These are phyloP conservation scores for Coronaproctus castanopsis DNA, from an alignment of 2,888 invertebrate genomes.

Conservation along the genomic window DNA sequence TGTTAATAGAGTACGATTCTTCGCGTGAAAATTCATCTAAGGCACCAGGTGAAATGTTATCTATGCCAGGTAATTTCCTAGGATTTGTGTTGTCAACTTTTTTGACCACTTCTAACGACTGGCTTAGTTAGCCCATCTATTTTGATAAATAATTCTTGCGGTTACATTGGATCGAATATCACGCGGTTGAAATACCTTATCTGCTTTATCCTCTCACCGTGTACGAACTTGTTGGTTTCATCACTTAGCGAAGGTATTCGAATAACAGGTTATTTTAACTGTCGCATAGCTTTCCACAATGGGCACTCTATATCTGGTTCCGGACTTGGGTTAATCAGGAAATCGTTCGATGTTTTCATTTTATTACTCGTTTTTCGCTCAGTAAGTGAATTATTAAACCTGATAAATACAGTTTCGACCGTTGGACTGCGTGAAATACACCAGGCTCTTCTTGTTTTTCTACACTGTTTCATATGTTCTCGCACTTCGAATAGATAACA, in stretches of 20 bases:
- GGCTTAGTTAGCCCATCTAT: too few species aligned
- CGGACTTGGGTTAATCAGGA: neutral
- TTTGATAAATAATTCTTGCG: neutral
- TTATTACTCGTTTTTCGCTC: neutral
- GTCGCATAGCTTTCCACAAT: neutral
- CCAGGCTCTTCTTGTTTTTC: neutral
- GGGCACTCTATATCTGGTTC: neutral
- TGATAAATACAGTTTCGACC: neutral
- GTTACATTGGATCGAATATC: neutral
- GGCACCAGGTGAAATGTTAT: neutral
- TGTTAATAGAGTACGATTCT: neutral
- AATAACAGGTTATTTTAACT: neutral
- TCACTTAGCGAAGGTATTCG: neutral
- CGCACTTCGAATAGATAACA: neutral
- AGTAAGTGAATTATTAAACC: neutral
- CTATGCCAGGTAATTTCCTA: neutral
- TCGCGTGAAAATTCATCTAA: neutral
- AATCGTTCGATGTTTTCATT: neutral
- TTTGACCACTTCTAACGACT: neutral
- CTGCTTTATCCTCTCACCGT: neutral
- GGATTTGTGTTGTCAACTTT: neutral
- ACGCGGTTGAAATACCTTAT: neutral
- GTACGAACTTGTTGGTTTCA: neutral
- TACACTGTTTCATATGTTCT: neutral
- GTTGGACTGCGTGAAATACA: neutral